Conservation (phyloP, 2,888 invertebrate genomes). For the Saturnia japonica region DNA sequence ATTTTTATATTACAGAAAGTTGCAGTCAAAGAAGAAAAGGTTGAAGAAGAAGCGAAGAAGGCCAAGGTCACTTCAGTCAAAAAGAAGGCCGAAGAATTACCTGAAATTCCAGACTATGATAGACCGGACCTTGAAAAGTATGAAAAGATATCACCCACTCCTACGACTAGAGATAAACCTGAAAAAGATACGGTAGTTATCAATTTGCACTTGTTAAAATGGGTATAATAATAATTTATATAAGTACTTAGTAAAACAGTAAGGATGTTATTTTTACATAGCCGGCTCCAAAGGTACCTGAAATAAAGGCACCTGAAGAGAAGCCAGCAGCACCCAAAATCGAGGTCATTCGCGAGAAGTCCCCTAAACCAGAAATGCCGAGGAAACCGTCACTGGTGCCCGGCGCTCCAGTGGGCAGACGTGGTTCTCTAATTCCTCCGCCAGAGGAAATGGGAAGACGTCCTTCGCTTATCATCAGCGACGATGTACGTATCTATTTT, state of each 20-base stretch:
- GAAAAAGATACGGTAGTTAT: constrained; percentile 60
- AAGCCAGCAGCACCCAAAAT: constrained; percentile 88
- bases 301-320: constrained; percentile 85
- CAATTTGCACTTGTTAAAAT: constrained; percentile 1
- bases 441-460: constrained; percentile 93
- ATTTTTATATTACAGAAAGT: constrained; percentile 66
- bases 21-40: constrained; percentile 70
- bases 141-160: constrained; percentile 81
- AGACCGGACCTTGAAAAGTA: constrained; percentile 87
- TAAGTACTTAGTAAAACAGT: background rate
- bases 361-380: constrained; percentile 83
- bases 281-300: constrained; percentile 81
- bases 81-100: constrained; percentile 82
- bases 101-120: constrained; percentile 88
- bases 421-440: constrained; percentile 94
- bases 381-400: constrained; percentile 90
- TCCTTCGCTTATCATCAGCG: constrained; percentile 95
- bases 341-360: constrained; percentile 91
- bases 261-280: constrained; percentile 28
- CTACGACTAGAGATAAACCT: constrained; percentile 75
- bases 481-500: constrained; percentile 88
- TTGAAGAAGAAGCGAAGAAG: constrained; percentile 74
- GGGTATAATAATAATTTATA: constrained; percentile 14
- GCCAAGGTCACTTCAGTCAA: constrained; percentile 72
- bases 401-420: constrained; percentile 69